These are phyloP conservation scores for Apodemia mormo DNA, from an alignment of 2,888 invertebrate species.

Conservation along the genomic window DNA sequence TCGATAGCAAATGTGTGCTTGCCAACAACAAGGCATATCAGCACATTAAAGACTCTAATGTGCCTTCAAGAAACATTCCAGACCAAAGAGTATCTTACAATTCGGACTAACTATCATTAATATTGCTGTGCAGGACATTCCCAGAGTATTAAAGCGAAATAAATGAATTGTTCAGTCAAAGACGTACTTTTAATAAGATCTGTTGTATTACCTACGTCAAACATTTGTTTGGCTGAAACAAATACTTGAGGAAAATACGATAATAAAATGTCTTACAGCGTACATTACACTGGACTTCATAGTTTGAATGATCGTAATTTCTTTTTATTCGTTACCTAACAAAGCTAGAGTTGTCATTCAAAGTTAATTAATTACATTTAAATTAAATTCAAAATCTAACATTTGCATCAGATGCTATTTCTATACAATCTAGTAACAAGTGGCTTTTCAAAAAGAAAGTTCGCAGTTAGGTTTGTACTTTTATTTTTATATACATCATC, in stretches of 20 bases:
- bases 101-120: conserved; percentile 12
- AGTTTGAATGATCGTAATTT: too few species aligned
- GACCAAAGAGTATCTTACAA: conserved; percentile 9
- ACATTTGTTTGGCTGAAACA: not conserved
- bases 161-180: conserved; percentile 8
- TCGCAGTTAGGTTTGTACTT: too few species aligned
- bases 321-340: too few species aligned
- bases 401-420: too few species aligned
- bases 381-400: too few species aligned
- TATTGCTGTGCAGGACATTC: conserved; percentile 3
- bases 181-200: not conserved
- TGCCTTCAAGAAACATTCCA: conserved; percentile 10
- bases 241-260: not conserved
- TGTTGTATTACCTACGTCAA: not conserved
- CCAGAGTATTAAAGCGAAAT: not conserved
- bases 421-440: too few species aligned
- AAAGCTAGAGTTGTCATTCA: too few species aligned
- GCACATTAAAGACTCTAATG: conserved; percentile 15
- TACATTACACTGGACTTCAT: too few species aligned
- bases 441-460: too few species aligned
- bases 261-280: not conserved
- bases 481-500: too few species aligned
- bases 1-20: conserved; percentile 9
- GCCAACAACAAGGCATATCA: conserved; percentile 15
- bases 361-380: too few species aligned